Conservation (phyloP, 2,113 vertebrate genomes). For the Myrmecophaga tridactyla region DNA sequence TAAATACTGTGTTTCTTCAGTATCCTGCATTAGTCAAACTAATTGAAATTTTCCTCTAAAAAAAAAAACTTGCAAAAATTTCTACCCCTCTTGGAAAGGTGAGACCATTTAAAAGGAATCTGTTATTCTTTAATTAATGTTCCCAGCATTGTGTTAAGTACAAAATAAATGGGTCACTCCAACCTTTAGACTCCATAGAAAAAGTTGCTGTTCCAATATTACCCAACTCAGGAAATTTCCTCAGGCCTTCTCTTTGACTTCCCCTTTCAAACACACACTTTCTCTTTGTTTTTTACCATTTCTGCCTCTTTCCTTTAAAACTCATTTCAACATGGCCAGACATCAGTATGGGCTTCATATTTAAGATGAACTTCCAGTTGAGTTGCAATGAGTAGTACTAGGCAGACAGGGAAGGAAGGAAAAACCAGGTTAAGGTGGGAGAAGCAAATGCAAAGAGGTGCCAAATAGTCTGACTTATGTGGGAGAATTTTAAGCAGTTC, state of each 20-base stretch:
- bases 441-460: background rate
- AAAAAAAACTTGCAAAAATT: background rate
- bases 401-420: background rate
- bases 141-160: background rate
- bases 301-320: background rate
- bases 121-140: constrained; percentile 50
- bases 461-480: background rate
- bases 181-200: background rate
- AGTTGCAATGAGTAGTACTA: background rate
- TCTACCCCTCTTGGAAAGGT: background rate
- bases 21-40: background rate
- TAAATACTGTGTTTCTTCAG: background rate
- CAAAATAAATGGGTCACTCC: background rate
- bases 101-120: background rate
- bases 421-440: background rate
- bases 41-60: constrained; percentile 25
- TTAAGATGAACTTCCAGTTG: background rate
- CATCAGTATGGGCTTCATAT: background rate
- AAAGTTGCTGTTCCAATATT: background rate
- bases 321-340: background rate
- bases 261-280: background rate
- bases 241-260: background rate
- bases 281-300: background rate
- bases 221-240: background rate
- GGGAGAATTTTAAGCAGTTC: background rate